Evolutionary conservation across 2,113 vertebrate genomes (phyloP).

Genomic region (Jacana jacana): DNA sequence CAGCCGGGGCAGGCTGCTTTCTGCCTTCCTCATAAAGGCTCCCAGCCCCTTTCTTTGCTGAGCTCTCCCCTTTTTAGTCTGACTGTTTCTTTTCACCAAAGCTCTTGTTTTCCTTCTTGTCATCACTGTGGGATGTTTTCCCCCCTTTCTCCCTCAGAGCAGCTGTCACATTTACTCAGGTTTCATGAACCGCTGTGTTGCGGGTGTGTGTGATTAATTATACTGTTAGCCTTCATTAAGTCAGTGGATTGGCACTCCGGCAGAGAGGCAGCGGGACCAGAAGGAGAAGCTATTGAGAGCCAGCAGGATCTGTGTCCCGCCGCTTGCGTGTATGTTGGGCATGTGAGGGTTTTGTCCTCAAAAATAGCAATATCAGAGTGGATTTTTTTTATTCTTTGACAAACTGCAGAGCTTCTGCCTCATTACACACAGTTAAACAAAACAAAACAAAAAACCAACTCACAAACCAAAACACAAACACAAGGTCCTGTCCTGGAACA

Average conservation of each 20-base stretch:
- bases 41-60: background rate
- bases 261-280: conserved; percentile 18
- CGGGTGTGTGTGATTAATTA: conserved; percentile 39
- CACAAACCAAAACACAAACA: background rate
- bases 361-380: background rate
- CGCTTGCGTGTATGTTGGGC: background rate
- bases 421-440: background rate
- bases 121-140: background rate
- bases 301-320: background rate
- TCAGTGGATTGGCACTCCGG: background rate
- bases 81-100: background rate
- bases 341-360: background rate
- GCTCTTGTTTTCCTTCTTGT: background rate
- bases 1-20: background rate
- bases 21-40: background rate
- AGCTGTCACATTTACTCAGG: conserved; percentile 49
- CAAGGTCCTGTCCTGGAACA: background rate
- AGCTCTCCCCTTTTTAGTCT: background rate
- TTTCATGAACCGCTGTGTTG: conserved; percentile 29
- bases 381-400: background rate
- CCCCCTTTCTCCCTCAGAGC: background rate
- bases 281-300: conserved; percentile 44
- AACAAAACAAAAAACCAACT: background rate
- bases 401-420: background rate
- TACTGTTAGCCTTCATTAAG: conserved; percentile 60